Evolutionary conservation across 2,113 vertebrate species (phyloP).

Genomic region (Chionodraco myersi): DNA sequence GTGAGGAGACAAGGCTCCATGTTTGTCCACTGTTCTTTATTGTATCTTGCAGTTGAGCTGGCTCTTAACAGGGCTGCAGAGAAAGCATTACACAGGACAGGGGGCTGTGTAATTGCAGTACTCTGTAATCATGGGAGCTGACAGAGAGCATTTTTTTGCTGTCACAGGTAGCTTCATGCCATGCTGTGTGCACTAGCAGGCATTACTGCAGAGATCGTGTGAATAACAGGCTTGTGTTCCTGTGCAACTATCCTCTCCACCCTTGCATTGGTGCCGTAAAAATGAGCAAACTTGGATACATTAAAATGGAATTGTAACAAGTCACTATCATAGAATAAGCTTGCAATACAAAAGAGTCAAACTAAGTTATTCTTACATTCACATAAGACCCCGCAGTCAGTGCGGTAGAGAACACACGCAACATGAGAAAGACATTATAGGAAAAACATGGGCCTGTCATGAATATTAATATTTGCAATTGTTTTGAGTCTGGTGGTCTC

Average conservation of each 20-base stretch:
- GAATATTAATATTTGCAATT: slow-evolving; percentile 67
- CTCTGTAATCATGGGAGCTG: slow-evolving; percentile 41
- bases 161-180: slow-evolving; percentile 23
- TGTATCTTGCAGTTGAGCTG: slow-evolving; percentile 17
- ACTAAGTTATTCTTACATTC: slow-evolving; percentile 41
- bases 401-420: slow-evolving; percentile 31
- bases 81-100: slow-evolving; percentile 16
- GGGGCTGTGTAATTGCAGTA: slow-evolving; percentile 12
- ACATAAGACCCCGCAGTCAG: slow-evolving; percentile 31
- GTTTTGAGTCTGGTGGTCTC: slow-evolving; percentile 47
- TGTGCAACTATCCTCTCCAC: background rate
- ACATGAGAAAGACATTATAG: slow-evolving; percentile 21
- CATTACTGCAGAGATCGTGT: background rate
- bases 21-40: slow-evolving; percentile 24
- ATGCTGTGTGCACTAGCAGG: slow-evolving; percentile 3
- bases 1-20: slow-evolving; percentile 22
- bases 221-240: background rate
- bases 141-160: slow-evolving; percentile 19
- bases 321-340: slow-evolving; percentile 7
- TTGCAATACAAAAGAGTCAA: slow-evolving; percentile 21
- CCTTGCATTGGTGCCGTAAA: background rate
- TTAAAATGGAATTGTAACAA: slow-evolving; percentile 14
- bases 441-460: slow-evolving; percentile 38
- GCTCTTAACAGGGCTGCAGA: slow-evolving; percentile 43
- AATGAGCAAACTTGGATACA: slow-evolving; percentile 2